These are phyloP conservation scores for Casuarius casuarius DNA, from an alignment of 2,113 vertebrate species.

Conservation along the genomic window DNA sequence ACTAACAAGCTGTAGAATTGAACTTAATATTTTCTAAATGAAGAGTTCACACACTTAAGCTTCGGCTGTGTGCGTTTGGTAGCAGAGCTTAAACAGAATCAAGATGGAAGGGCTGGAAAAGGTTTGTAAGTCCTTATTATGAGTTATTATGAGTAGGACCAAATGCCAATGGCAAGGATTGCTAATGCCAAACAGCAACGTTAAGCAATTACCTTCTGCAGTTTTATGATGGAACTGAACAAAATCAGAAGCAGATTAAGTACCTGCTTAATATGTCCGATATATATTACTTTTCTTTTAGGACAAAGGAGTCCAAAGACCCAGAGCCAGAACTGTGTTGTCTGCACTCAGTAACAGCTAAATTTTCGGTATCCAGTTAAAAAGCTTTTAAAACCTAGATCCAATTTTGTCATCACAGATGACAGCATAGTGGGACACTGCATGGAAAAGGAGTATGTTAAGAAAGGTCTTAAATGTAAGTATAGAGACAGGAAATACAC, in stretches of 20 bases:
- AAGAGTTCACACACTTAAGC: not conserved
- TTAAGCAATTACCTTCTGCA: not conserved
- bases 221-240: not conserved
- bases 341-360: not conserved
- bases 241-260: not conserved
- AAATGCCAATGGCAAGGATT: not conserved
- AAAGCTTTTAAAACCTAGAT: not conserved
- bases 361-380: not conserved
- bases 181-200: not conserved
- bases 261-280: not conserved
- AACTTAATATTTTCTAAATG: not conserved
- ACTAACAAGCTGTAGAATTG: not conserved
- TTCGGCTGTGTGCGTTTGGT: not conserved
- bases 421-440: not conserved
- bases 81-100: not conserved
- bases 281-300: not conserved
- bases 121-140: not conserved
- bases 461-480: not conserved
- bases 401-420: not conserved
- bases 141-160: not conserved
- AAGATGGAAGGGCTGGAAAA: not conserved
- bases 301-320: not conserved
- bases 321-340: not conserved
- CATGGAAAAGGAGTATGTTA: accelerated
- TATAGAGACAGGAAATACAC: not conserved